A percentile compares a stretch with the other conserved stretches of the same genome.
Evolutionary conservation across 2,888 invertebrate genomes (phyloP).

Genomic region (Endomychus coccineus): DNA sequence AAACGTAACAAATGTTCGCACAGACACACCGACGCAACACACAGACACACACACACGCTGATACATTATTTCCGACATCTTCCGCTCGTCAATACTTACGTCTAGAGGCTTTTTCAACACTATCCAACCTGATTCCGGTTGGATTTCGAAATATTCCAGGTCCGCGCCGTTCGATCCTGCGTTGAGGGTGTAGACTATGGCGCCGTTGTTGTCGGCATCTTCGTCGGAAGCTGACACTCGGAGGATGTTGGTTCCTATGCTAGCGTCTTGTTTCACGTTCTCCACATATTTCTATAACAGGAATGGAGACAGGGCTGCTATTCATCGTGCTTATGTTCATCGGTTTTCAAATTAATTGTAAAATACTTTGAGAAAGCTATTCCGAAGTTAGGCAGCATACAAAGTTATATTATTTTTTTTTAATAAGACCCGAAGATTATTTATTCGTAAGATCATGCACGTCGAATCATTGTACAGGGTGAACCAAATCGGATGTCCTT

Average conservation of each 20-base stretch:
- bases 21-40: neutral
- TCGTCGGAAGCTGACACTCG: slow-evolving; percentile 94
- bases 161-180: slow-evolving; percentile 83
- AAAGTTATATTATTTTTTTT: no score
- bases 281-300: slow-evolving; percentile 94
- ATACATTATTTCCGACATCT: no score
- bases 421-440: no score
- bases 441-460: no score
- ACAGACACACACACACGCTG: neutral
- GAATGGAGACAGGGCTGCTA: no score
- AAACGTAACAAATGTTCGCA: slow-evolving; percentile 18
- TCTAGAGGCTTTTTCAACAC: slow-evolving; percentile 90
- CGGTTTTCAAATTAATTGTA: no score
- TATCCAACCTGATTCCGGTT: slow-evolving; percentile 96
- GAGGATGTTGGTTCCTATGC: slow-evolving; percentile 88
- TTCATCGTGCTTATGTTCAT: no score
- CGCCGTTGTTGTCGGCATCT: slow-evolving; percentile 95
- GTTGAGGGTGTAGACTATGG: slow-evolving; percentile 84
- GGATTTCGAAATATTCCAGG: slow-evolving; percentile 93
- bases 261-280: slow-evolving; percentile 94
- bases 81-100: slow-evolving; percentile 65
- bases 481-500: no score
- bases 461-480: no score
- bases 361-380: no score
- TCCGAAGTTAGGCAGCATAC: no score